These are phyloP conservation scores for Selenia dentaria DNA, from an alignment of 2,888 invertebrate species.

Conservation along the genomic window DNA sequence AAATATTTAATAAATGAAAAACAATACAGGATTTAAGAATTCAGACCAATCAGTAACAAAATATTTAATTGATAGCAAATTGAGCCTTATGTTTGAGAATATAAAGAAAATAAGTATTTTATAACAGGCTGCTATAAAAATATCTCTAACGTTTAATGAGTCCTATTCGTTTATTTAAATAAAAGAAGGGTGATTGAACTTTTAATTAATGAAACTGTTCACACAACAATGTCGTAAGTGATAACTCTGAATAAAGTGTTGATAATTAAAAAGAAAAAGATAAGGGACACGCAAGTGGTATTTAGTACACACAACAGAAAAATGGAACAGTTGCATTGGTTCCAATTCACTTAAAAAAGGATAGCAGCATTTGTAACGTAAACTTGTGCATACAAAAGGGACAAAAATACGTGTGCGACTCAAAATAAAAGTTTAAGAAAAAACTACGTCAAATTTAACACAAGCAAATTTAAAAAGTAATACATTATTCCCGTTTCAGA, in stretches of 20 bases:
- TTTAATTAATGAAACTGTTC: constrained; percentile 45
- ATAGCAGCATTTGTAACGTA: too few species aligned
- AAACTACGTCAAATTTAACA: too few species aligned
- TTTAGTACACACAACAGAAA: not conserved
- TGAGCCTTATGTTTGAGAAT: constrained; percentile 6
- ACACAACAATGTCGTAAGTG: constrained; percentile 34
- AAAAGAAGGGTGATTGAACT: constrained; percentile 53
- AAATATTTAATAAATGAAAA: too few species aligned
- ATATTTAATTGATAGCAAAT: not conserved
- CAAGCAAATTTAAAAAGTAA: too few species aligned
- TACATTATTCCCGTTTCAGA: too few species aligned
- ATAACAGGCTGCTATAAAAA: constrained; percentile 10
- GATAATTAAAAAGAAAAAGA: constrained; percentile 20
- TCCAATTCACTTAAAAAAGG: too few species aligned
- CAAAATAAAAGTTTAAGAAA: too few species aligned
- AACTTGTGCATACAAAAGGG: too few species aligned
- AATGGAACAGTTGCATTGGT: too few species aligned
- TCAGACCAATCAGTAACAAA: too few species aligned
- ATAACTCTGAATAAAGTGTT: constrained; percentile 35
- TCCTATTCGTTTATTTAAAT: constrained; percentile 48
- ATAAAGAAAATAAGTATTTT: not conserved
- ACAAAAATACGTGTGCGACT: too few species aligned
- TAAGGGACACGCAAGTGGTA: constrained; percentile 9
- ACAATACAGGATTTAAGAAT: too few species aligned
- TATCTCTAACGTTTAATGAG: constrained; percentile 36